Evolutionary conservation across 2,888 invertebrate genomes (phyloP).

Genomic region (Rutpela maculata): DNA sequence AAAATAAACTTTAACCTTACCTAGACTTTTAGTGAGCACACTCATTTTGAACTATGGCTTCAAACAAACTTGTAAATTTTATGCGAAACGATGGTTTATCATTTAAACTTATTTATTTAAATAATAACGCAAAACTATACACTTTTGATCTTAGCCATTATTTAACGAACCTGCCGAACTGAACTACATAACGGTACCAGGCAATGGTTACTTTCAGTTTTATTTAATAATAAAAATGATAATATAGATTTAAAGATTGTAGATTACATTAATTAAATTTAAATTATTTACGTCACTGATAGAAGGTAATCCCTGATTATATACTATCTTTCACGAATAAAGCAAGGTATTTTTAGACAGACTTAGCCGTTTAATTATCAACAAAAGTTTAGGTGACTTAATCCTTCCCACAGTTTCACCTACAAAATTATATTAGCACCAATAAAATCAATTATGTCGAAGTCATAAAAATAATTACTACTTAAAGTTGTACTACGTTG

Average conservation of each 20-base stretch:
- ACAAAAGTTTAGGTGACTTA: not conserved
- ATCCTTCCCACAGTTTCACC: not conserved
- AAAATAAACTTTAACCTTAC: not conserved
- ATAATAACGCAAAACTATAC: constrained; percentile 9
- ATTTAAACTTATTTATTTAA: not conserved
- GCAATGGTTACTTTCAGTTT: not conserved
- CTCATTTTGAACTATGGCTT: not conserved
- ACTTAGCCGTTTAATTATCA: not conserved
- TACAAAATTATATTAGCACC: not conserved
- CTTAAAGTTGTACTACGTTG: too few species aligned
- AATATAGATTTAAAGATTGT: constrained; percentile 1
- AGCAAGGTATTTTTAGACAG: not conserved
- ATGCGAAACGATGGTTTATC: not conserved
- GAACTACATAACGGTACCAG: constrained; percentile 5
- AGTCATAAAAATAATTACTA: too few species aligned
- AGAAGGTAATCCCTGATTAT: constrained; percentile 7
- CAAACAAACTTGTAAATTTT: not conserved
- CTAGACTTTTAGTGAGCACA: not conserved
- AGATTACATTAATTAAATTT: constrained; percentile 1
- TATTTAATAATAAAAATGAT: not conserved
- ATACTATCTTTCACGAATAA: not conserved
- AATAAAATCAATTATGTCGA: not conserved
- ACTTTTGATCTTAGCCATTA: not conserved
- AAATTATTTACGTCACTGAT: constrained; percentile 23
- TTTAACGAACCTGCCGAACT: not conserved